phyloP scores from a whole-genome alignment of 2,113 vertebrate species.

The Mobula birostris region DNA sequence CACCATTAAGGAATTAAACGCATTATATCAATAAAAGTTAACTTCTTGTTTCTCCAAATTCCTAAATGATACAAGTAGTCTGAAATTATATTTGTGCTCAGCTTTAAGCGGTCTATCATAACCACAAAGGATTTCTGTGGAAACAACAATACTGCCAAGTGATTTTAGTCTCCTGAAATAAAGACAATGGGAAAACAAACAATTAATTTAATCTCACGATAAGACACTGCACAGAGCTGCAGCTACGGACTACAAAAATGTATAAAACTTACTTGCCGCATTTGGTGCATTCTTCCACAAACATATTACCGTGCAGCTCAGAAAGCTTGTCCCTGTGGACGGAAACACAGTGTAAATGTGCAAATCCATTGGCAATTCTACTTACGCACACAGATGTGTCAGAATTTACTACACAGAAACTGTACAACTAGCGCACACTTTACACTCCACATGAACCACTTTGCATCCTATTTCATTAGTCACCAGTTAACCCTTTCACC shows the following conservation, averaged over 20 bases:
- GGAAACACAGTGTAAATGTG: conserved; percentile 32
- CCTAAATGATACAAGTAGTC: too few relatives aligned
- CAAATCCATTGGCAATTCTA: not conserved
- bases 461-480: too few relatives aligned
- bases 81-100: too few relatives aligned
- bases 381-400: not conserved
- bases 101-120: too few relatives aligned
- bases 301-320: conserved; percentile 97
- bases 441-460: not conserved
- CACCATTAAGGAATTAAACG: too few relatives aligned
- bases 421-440: too few relatives aligned
- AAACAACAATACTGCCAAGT: too few relatives aligned
- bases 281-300: conserved; percentile 88
- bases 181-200: not conserved
- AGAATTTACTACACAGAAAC: not conserved
- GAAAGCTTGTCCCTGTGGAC: conserved; percentile 74
- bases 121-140: too few relatives aligned
- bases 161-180: not conserved
- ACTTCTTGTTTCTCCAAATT: too few relatives aligned
- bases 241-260: not conserved
- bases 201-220: not conserved
- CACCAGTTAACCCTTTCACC: too few relatives aligned
- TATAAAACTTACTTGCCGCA: conserved; percentile 76
- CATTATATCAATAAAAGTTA: too few relatives aligned
- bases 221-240: not conserved